A percentile compares a stretch with the other conserved stretches of the same genome.
These are phyloP conservation scores for Odobenus rosmarus DNA, from an alignment of 2,113 vertebrate genomes.

Conservation along the genomic window DNA sequence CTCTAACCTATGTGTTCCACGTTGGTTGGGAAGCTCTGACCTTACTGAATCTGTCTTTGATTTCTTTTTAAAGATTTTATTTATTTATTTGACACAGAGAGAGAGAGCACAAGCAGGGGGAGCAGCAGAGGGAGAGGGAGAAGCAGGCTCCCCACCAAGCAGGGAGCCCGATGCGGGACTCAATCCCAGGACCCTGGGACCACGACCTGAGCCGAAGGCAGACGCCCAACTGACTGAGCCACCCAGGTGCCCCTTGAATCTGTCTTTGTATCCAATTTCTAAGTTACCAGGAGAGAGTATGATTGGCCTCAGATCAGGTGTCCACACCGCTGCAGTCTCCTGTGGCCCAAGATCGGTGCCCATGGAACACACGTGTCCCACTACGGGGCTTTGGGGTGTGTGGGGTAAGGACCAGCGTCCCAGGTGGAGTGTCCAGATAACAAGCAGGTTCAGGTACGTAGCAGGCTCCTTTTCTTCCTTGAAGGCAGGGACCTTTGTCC, in stretches of 20 bases:
- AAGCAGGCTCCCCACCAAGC: background rate
- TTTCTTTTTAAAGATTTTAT: background rate
- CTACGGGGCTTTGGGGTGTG: no score
- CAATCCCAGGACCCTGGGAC: background rate
- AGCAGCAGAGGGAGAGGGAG: background rate
- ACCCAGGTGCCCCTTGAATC: background rate
- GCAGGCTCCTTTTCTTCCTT: background rate
- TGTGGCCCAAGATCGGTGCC: background rate
- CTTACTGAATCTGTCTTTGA: background rate
- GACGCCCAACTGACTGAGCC: background rate
- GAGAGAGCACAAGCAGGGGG: background rate
- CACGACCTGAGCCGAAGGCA: background rate
- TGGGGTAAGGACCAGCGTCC: background rate
- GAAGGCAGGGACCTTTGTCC: background rate
- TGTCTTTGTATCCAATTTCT: background rate
- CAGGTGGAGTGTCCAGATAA: background rate
- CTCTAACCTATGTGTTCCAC: background rate
- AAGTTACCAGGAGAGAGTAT: background rate
- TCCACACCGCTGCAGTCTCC: background rate
- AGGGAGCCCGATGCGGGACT: background rate
- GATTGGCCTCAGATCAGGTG: background rate
- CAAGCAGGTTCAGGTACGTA: background rate
- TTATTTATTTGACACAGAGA: background rate
- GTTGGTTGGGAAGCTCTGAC: background rate
- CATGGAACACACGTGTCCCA: background rate